Evolutionary conservation across 2,888 invertebrate species (phyloP), one percentile per base, ranked within the genome.

Genomic region (Drosophila prostipennis): DNA sequence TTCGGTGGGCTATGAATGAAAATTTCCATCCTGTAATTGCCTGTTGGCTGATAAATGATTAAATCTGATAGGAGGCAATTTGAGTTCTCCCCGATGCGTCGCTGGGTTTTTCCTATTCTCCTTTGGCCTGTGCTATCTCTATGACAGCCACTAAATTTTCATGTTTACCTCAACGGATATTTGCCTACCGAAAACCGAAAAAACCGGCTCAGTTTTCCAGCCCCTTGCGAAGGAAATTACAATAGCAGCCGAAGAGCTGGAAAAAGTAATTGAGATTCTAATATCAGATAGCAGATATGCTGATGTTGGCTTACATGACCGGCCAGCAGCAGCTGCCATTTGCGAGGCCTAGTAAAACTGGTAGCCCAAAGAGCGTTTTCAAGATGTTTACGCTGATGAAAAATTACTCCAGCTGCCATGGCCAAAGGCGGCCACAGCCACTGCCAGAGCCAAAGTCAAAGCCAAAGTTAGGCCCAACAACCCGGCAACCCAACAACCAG

Each of bases 221-320:
- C 74, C 60, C 63, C 57, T 48, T 13, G 19, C 43, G 42, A 52
- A 51, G 73, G 63, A 72, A 56, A 72, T 55, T 65, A 86, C 79
- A 65, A 65, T 68, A 54, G 68, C 68, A 67, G 67, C 80, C 86
- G 77, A 74, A 80, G 78, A 74, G 75, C 71, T 74, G 84, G 57
- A 85, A 85, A 87, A 65, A 86, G 87, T 87, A 87, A 83, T 85
- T 88, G 89, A 85, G 84, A 85, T 85, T 85, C 87, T 88, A 85
- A 88, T 85, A 88, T 85, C 78, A 85, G 84, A 85, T 85, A 85
- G 77, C 58, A 53, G 65, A 68, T 64, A 82, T 82, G 85, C 87
- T 85, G 74, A 79, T 72, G 57, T 59, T 68, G 70, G 61, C 72
- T 67, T 67, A 65, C 67, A 67, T 63, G 43, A 67, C 64, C 49